phyloP scores from a whole-genome alignment of 2,113 vertebrate genomes.

The Glaucomys volans region DNA sequence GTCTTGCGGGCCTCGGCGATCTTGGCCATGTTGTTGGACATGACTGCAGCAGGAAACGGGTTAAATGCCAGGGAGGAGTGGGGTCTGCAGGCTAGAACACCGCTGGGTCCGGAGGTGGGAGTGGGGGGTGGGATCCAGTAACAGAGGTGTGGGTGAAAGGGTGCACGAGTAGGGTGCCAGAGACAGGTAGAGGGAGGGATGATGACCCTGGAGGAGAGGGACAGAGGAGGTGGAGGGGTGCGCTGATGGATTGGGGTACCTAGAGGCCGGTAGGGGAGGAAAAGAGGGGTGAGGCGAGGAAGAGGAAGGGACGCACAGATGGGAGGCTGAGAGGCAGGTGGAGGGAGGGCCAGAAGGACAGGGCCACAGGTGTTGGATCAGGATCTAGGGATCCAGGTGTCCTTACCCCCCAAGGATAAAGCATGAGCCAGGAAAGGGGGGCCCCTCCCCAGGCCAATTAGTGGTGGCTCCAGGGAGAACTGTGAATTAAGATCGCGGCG shows the following conservation, averaged over 20 bases:
- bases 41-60: constrained; percentile 76
- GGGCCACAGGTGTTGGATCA: constrained; percentile 72
- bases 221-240: background rate
- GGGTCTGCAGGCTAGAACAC: background rate
- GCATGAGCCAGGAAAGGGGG: constrained; percentile 34
- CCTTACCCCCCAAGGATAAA: constrained; percentile 47
- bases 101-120: background rate
- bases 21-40: constrained; percentile 97
- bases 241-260: background rate
- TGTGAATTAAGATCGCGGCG: constrained; percentile 78
- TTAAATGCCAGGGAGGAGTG: background rate
- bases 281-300: background rate
- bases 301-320: background rate
- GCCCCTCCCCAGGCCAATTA: constrained; percentile 79
- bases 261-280: background rate
- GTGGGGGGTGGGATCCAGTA: background rate
- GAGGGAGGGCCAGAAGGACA: background rate
- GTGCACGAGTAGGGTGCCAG: background rate
- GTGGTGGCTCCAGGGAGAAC: constrained; percentile 57
- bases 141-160: background rate
- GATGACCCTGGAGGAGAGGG: background rate
- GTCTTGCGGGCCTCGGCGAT: constrained; percentile 94
- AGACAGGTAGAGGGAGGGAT: background rate
- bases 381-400: constrained; percentile 74
- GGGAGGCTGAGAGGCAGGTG: background rate